A percentile compares a stretch with the other conserved stretches of the same genome.
phyloP scores from a whole-genome alignment of 2,888 invertebrate species.

The Dicyrtomina minuta region DNA sequence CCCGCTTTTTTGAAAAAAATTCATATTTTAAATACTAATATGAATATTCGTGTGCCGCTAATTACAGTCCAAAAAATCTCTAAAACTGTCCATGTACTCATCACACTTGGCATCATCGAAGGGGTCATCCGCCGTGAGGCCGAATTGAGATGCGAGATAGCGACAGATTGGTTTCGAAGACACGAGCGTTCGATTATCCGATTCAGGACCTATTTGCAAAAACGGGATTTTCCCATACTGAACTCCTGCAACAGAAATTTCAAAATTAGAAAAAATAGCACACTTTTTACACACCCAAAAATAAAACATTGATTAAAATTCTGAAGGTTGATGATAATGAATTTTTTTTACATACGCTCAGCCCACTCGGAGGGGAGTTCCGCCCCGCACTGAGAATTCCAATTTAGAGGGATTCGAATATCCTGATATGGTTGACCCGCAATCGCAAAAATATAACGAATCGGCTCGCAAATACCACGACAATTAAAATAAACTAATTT shows the following conservation, averaged over 20 bases:
- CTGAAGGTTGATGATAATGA: too few relatives aligned
- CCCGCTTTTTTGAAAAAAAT: background rate
- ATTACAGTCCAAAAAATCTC: constrained; percentile 22
- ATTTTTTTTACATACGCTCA: constrained; percentile 13
- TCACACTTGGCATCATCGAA: constrained; percentile 33
- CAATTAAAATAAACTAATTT: constrained; percentile 18
- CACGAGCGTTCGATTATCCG: constrained; percentile 2
- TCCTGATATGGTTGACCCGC: constrained; percentile 18
- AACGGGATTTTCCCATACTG: constrained; percentile 24
- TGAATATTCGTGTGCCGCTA: background rate
- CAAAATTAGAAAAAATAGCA: background rate
- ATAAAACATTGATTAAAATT: background rate
- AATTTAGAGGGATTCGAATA: constrained; percentile 16
- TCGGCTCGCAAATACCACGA: constrained; percentile 26
- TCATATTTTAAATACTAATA: background rate
- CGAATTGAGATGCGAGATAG: constrained; percentile 34
- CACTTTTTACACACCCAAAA: background rate
- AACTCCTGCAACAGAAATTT: constrained; percentile 15
- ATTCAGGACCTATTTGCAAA: background rate
- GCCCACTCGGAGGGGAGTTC: constrained; percentile 26
- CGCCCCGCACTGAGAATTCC: too few relatives aligned
- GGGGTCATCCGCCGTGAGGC: constrained; percentile 22
- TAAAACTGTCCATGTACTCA: constrained; percentile 20
- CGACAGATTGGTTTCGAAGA: constrained; percentile 38
- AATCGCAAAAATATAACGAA: constrained; percentile 20